Conservation (phyloP, 2,888 invertebrate genomes). For the Lasioglossum leucozonium region DNA sequence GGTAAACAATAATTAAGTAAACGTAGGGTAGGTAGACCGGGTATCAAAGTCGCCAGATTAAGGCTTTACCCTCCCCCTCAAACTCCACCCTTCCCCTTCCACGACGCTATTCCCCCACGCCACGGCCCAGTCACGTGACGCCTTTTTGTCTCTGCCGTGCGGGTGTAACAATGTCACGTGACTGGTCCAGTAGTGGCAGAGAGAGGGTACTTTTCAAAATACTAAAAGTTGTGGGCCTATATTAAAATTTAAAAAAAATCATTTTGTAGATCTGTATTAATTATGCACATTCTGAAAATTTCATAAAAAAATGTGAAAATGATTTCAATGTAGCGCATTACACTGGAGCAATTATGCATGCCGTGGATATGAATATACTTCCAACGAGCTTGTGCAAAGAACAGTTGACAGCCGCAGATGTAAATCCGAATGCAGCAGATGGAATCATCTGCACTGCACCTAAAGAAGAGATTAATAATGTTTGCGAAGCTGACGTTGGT, state of each 20-base stretch:
- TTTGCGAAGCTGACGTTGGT: slow-evolving; percentile 93
- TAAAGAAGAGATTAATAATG: slow-evolving; percentile 88
- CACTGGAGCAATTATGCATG: slow-evolving; percentile 91
- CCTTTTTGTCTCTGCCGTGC: too few relatives aligned
- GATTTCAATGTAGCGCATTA: slow-evolving; percentile 87
- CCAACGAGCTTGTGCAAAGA: slow-evolving; percentile 88
- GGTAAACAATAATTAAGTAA: slow-evolving; percentile 86
- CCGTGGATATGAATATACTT: slow-evolving; percentile 89
- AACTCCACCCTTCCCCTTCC: not conserved
- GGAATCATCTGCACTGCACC: slow-evolving; percentile 90
- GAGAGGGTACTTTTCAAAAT: too few relatives aligned
- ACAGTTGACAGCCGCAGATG: slow-evolving; percentile 86
- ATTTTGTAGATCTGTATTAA: too few relatives aligned
- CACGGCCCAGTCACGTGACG: too few relatives aligned
- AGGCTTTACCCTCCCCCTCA: not conserved
- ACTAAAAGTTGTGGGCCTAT: too few relatives aligned
- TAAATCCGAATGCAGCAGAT: slow-evolving; percentile 87
- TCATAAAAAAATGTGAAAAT: not conserved
- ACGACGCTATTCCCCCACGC: not conserved
- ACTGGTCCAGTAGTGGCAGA: too few relatives aligned
- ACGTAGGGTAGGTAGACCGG: too few relatives aligned
- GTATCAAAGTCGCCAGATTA: not conserved
- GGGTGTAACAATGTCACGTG: too few relatives aligned
- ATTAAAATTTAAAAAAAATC: too few relatives aligned
- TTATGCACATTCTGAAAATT: too few relatives aligned